Evolutionary conservation across 1,140 invertebrate species (phyloP).

Genomic region (Calliopsis andreniformis): DNA sequence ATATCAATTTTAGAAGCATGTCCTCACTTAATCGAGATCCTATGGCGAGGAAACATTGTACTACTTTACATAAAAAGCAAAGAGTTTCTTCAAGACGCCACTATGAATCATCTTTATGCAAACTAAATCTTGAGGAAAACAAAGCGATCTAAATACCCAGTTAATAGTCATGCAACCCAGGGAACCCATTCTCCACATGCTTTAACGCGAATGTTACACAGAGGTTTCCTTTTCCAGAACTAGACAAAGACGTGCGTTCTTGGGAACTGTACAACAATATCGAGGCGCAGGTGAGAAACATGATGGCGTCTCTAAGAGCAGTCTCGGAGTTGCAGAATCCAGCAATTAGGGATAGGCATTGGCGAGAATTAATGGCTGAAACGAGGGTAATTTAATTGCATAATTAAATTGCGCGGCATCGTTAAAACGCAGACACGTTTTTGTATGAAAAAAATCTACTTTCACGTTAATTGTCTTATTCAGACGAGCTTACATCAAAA

Average conservation of each 20-base stretch:
- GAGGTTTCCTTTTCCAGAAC: slow-evolving; percentile 72
- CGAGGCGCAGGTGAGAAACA: slow-evolving; percentile 90
- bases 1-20: too few species aligned
- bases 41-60: too few species aligned
- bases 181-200: neutral
- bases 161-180: too few species aligned
- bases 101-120: too few species aligned
- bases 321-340: slow-evolving; percentile 97
- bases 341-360: slow-evolving; percentile 95
- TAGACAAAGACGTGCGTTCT: slow-evolving; percentile 93
- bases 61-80: too few species aligned
- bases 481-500: too few species aligned
- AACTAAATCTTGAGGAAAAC: too few species aligned
- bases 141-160: too few species aligned
- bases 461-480: too few species aligned
- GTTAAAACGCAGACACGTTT: neutral
- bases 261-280: slow-evolving; percentile 90
- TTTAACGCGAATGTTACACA: slow-evolving; percentile 12
- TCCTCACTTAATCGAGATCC: too few species aligned
- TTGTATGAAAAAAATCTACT: neutral
- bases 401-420: neutral
- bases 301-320: slow-evolving; percentile 92
- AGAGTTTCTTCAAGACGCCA: too few species aligned
- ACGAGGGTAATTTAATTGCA: slow-evolving; percentile 84
- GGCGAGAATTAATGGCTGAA: slow-evolving; percentile 95